phyloP scores from a whole-genome alignment of 2,113 vertebrate genomes.

The Turnix velox region DNA sequence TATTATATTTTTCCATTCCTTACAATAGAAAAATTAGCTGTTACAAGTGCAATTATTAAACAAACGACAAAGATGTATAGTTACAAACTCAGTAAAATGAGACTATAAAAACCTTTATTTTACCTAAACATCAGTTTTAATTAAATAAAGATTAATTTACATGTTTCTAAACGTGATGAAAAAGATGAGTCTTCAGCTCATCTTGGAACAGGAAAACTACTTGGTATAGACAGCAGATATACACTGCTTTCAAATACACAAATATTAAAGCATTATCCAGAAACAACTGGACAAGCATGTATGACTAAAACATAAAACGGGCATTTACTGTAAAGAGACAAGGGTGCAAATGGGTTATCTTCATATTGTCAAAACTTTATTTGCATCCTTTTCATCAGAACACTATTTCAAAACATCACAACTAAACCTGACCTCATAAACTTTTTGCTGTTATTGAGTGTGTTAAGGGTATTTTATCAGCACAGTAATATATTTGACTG shows the following conservation, averaged over 20 bases:
- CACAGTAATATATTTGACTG: accelerated
- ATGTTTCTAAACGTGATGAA: neutral
- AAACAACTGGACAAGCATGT: neutral
- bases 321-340: neutral
- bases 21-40: neutral
- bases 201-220: neutral
- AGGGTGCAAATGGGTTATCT: neutral
- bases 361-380: neutral
- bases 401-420: neutral
- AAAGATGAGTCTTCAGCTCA: neutral
- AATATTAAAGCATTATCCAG: neutral
- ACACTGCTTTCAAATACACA: neutral
- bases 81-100: neutral
- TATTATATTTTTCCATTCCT: neutral
- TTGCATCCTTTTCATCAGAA: too few species aligned
- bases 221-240: neutral
- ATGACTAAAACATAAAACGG: accelerated
- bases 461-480: accelerated
- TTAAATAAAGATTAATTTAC: neutral
- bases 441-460: neutral
- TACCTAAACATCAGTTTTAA: neutral
- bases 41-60: neutral
- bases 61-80: too few species aligned
- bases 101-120: neutral
- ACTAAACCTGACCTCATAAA: neutral